Evolutionary conservation across 2,113 vertebrate genomes (phyloP).

Genomic region (Gasterosteus nipponicus): DNA sequence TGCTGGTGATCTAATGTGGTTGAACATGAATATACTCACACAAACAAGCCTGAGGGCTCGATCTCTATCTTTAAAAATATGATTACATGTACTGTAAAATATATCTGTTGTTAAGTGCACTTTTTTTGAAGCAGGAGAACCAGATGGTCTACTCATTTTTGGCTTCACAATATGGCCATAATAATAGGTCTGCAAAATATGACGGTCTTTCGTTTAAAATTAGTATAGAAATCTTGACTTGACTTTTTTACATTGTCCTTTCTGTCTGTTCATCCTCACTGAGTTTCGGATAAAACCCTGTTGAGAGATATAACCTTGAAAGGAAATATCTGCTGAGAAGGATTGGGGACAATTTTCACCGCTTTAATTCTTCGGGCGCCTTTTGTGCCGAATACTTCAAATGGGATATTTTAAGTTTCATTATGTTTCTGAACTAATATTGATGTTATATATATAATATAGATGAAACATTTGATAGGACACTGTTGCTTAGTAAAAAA

Average conservation of each 20-base stretch:
- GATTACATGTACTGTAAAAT: neutral
- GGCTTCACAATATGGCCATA: neutral
- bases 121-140: neutral
- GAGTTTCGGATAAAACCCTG: neutral
- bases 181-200: neutral
- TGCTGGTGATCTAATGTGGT: slow-evolving; percentile 6
- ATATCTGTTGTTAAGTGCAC: neutral
- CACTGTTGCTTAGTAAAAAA: neutral
- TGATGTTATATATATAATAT: no score
- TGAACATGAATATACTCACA: neutral
- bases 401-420: neutral
- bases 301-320: neutral
- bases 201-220: neutral
- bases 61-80: neutral
- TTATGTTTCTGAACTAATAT: no score
- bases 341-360: neutral
- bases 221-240: neutral
- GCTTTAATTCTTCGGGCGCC: neutral
- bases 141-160: neutral
- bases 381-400: neutral
- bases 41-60: neutral
- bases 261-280: neutral
- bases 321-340: neutral
- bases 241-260: neutral
- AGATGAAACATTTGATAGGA: neutral